Evolutionary conservation across 1,140 invertebrate species (phyloP).

Genomic region (Drosophila trapezifrons): DNA sequence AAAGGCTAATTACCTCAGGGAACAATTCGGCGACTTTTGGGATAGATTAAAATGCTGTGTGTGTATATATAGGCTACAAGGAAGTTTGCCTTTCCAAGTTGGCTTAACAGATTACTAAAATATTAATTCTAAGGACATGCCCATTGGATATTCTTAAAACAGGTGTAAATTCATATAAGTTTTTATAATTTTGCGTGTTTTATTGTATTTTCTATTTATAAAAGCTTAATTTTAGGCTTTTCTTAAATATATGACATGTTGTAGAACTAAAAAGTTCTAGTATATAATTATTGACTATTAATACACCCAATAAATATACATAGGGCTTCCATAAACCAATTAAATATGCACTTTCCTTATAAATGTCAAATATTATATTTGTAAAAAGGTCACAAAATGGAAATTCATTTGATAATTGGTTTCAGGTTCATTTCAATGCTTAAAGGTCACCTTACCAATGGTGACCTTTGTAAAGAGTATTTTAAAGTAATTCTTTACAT

Average conservation of each 20-base stretch:
- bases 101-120: conserved; percentile 20
- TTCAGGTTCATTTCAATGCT: background rate
- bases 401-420: background rate
- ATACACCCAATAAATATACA: background rate
- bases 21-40: background rate
- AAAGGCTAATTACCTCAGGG: conserved; percentile 10
- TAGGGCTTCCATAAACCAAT: background rate
- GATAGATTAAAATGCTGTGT: background rate
- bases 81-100: background rate
- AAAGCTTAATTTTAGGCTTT: no score
- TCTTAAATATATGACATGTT: no score
- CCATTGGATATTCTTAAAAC: background rate
- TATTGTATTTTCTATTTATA: no score
- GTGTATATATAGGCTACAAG: background rate
- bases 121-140: conserved; percentile 1
- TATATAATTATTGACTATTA: background rate
- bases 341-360: background rate
- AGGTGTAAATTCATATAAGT: background rate
- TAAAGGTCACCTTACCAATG: background rate
- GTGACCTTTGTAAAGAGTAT: background rate
- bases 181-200: no score
- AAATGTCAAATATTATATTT: background rate
- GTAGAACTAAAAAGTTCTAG: no score
- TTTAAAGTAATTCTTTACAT: background rate
- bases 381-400: background rate